Evolutionary conservation across 1,140 invertebrate genomes (phyloP), one percentile per base, ranked within the genome.

Genomic region (Panulirus ornatus): DNA sequence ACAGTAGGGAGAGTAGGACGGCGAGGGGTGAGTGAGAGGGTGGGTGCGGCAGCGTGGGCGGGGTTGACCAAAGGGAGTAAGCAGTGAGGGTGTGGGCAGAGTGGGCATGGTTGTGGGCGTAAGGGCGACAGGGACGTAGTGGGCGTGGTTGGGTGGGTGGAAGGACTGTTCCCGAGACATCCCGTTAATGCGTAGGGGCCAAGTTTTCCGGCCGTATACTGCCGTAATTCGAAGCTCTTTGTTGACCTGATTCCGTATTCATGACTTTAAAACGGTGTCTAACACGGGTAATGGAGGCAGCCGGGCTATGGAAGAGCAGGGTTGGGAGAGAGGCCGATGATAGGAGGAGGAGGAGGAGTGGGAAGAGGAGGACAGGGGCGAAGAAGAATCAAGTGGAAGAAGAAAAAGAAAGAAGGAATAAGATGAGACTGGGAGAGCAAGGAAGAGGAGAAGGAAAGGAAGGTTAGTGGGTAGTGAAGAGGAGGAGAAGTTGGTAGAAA

Each of bases 251-350:
- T 90, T 85, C 83, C 36, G 83, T 91, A 91, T 91, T 91, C 89
- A 91, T 91, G 89, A 81, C 83, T 91, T 91, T 91, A 73, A 91
- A 91, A 91, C 82, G 89, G 82, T 51, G 83, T 81, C 89, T 91
- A 84, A 79, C 51, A 73, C 70, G 40, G 40, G 89, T 91, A 91
- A 85, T 84, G n/a, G n/a, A 34, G 83, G 70, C 27, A 63, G 44
- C 47, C n/a, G 82, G 71, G 36, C 58, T 42, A 42, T 36, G 42
- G 86, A 71, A 54, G 76, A 47, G 54, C 38, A 81, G 47, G 71
- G 38, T n/a, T 16, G 75, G 22, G 58, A 30, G 70, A 34, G 71
- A 47, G 84, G 75, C 38, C 34, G 63, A 71, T 19, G 44, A 40
- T 27, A 44, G 42, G 71, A 36, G 73, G 27, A 40, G 19, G 6